Conservation (phyloP, 2,888 invertebrate species). For the Dione vanillae region DNA sequence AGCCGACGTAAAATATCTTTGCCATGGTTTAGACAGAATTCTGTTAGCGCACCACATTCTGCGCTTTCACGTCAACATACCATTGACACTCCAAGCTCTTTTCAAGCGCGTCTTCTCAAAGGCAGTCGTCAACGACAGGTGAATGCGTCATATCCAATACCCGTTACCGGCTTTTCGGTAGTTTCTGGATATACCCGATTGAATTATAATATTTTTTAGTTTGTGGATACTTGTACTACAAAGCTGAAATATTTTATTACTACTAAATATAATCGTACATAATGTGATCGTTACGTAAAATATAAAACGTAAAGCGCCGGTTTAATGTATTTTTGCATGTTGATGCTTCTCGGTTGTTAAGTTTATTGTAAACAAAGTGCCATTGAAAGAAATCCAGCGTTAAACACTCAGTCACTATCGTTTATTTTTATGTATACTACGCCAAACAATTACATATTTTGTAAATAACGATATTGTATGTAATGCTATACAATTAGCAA, state of each 20-base stretch:
- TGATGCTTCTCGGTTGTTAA: slow-evolving; percentile 35
- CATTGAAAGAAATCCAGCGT: slow-evolving; percentile 18
- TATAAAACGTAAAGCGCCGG: slow-evolving; percentile 23
- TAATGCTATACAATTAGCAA: no score
- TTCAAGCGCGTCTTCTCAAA: slow-evolving; percentile 90
- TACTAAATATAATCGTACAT: slow-evolving; percentile 29
- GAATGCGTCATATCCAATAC: slow-evolving; percentile 54
- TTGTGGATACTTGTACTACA: slow-evolving; percentile 5
- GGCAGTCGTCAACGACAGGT: slow-evolving; percentile 86
- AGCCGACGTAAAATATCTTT: slow-evolving; percentile 93
- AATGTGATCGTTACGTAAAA: slow-evolving; percentile 27
- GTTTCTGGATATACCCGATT: slow-evolving; percentile 3
- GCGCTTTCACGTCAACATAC: slow-evolving; percentile 93
- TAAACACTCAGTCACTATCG: slow-evolving; percentile 20
- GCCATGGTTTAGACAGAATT: slow-evolving; percentile 95
- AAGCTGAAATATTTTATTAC: slow-evolving; percentile 23
- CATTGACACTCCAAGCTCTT: slow-evolving; percentile 94
- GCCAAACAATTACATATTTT: slow-evolving; percentile 1
- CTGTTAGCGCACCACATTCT: slow-evolving; percentile 89
- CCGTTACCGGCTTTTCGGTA: slow-evolving; percentile 24
- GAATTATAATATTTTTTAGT: slow-evolving; percentile 1
- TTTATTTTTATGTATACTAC: slow-evolving; percentile 3
- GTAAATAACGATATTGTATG: background rate
- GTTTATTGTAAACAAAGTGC: slow-evolving; percentile 39
- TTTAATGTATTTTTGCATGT: slow-evolving; percentile 37